A percentile compares a stretch with the other conserved stretches of the same genome.
Conservation (phyloP, 1,140 invertebrate genomes). For the Zelostemma sp. region DNA sequence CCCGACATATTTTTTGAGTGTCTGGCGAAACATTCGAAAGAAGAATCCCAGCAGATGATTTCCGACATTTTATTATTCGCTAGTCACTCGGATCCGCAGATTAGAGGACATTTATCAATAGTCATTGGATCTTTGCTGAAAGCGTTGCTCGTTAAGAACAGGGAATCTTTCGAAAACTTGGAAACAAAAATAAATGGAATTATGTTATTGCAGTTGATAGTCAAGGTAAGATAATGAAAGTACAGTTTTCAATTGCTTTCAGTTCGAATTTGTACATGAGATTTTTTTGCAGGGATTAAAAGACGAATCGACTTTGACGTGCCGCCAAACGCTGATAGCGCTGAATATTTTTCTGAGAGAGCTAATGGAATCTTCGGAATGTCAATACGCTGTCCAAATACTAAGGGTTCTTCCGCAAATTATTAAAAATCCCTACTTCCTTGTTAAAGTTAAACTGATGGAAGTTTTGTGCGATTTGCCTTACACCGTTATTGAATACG, state of each 20-base stretch:
- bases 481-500: conserved; percentile 70
- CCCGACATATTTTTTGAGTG: conserved; percentile 75
- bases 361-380: conserved; percentile 75
- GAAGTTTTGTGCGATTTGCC: conserved; percentile 75
- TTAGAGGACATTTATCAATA: conserved; percentile 80
- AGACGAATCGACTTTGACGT: conserved; percentile 78
- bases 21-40: conserved; percentile 53
- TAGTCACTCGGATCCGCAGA: conserved; percentile 84
- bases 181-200: conserved; percentile 52
- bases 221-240: conserved; percentile 70
- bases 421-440: conserved; percentile 85
- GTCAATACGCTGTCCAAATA: conserved; percentile 68
- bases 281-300: conserved; percentile 76
- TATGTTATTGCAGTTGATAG: conserved; percentile 67
- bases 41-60: conserved; percentile 72
- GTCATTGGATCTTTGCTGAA: conserved; percentile 78
- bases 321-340: conserved; percentile 75
- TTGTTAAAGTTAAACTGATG: conserved; percentile 83
- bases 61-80: conserved; percentile 79
- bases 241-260: no score
- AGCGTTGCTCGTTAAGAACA: conserved; percentile 73
- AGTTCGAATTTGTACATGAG: no score
- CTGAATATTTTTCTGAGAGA: conserved; percentile 73
- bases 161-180: conserved; percentile 63
- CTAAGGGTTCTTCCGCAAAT: conserved; percentile 76